Evolutionary conservation across 2,888 invertebrate genomes (phyloP), one percentile per base, ranked within the genome.

Genomic region (Perizoma flavofasciatum): DNA sequence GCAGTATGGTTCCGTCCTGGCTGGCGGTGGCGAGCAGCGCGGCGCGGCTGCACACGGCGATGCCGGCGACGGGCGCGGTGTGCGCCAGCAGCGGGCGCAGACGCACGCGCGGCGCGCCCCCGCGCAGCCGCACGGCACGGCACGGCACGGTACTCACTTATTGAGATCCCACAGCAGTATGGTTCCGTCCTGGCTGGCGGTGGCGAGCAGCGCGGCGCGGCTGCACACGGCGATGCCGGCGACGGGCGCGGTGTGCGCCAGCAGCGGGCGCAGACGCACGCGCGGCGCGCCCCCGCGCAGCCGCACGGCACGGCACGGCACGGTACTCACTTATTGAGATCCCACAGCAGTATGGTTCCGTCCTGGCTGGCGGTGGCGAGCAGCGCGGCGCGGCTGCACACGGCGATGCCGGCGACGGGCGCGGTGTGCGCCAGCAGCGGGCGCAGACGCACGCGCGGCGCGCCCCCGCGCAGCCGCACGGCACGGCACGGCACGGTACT

Each of bases 121-220:
- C n/a, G n/a, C n/a, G n/a, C n/a, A n/a, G n/a, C n/a, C n/a, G n/a
- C 22, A 22, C 22, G 22, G n/a, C 22, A 3, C 22, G 22, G 22
- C 22, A 32, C 9, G 2, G n/a, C 0, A 49, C 5, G 7, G 40
- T 3, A 72, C 83, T 72, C 55, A 95, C 94, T 93, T 93, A 81
- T 97, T 96, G 44, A 96, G 93, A 83, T 98, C 98, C 98, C 98
- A 98, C 65, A 98, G 94, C 67, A 97, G 95, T 70, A 96, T 93
- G 58, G 93, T 89, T 2, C 96, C 96, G 81, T 95, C 96, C 9
- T 85, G 83, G 69, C 95, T 95, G 41, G 96, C 96, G 55, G 95
- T 94, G 52, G 95, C 95, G 6, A 96, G 94, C 57, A 97, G 94
- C 71, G 95, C 96, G 81, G 96, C 97, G 62, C 95, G 94, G 67